phyloP scores from a whole-genome alignment of 2,113 vertebrate species.

The Dicentrarchus labrax region DNA sequence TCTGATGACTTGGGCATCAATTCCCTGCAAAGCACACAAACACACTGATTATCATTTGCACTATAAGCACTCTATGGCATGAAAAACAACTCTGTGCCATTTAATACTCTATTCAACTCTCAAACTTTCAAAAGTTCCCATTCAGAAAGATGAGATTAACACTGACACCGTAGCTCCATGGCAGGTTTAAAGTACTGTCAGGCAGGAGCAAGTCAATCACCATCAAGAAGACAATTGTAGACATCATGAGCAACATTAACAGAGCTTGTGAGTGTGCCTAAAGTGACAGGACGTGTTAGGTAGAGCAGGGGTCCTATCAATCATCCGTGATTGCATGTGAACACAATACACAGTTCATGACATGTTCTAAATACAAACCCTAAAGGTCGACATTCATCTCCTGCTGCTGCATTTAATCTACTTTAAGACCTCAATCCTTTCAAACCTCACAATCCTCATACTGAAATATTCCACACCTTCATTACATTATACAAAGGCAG shows the following conservation, averaged over 20 bases:
- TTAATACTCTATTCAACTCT: conserved; percentile 8
- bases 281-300: conserved; percentile 45
- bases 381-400: conserved; percentile 60
- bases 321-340: conserved; percentile 42
- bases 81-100: not conserved
- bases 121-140: conserved; percentile 1
- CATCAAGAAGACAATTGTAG: conserved; percentile 36
- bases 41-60: conserved; percentile 27
- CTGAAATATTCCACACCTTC: conserved; percentile 58
- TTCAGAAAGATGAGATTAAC: conserved; percentile 18
- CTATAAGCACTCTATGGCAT: not conserved
- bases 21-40: conserved; percentile 81
- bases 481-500: conserved; percentile 56
- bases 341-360: conserved; percentile 47
- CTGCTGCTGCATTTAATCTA: conserved; percentile 60
- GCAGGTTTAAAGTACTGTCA: conserved; percentile 39
- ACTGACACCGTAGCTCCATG: conserved; percentile 15
- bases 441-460: conserved; percentile 31
- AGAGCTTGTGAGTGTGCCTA: not conserved
- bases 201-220: conserved; percentile 28
- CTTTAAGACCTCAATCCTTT: conserved; percentile 50
- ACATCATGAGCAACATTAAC: conserved; percentile 23
- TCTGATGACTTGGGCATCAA: conserved; percentile 94
- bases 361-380: conserved; percentile 53
- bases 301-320: conserved; percentile 32